Evolutionary conservation across 2,888 invertebrate genomes (phyloP).

Genomic region (Cyclophora albipunctata): DNA sequence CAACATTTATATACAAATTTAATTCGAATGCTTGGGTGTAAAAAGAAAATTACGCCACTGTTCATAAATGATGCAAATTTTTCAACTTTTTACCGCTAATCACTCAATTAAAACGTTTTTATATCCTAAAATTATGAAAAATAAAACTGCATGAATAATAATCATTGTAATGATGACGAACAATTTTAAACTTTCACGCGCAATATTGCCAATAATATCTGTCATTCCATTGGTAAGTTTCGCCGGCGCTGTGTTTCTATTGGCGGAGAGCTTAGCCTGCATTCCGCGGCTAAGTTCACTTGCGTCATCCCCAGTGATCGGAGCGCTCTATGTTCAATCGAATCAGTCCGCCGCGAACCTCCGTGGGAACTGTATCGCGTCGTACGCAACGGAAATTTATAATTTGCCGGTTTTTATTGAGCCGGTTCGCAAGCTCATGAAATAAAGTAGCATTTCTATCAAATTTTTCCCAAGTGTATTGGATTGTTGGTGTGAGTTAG

Average conservation of each 20-base stretch:
- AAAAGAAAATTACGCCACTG: no score
- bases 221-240: slow-evolving; percentile 34
- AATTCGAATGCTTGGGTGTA: no score
- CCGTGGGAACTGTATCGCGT: slow-evolving; percentile 44
- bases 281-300: slow-evolving; percentile 51
- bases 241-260: slow-evolving; percentile 26
- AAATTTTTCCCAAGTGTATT: slow-evolving; percentile 41
- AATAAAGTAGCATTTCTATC: slow-evolving; percentile 27
- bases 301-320: slow-evolving; percentile 43
- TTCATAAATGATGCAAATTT: no score
- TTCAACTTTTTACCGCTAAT: slow-evolving; percentile 21
- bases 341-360: slow-evolving; percentile 66
- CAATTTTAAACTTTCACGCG: slow-evolving; percentile 56
- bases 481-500: slow-evolving; percentile 48
- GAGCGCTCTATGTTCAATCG: slow-evolving; percentile 56
- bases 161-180: slow-evolving; percentile 7
- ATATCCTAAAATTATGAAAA: slow-evolving; percentile 18
- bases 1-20: no score
- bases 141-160: slow-evolving; percentile 30
- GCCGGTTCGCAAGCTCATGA: slow-evolving; percentile 34
- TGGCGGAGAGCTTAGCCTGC: slow-evolving; percentile 45
- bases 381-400: slow-evolving; percentile 23
- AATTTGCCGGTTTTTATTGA: slow-evolving; percentile 38
- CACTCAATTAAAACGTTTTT: slow-evolving; percentile 23
- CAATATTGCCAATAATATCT: slow-evolving; percentile 28